A percentile compares a stretch with the other conserved stretches of the same genome.
Evolutionary conservation across 2,797 vertebrate species (phyloP).

Genomic region (Pangasius krempfi): DNA sequence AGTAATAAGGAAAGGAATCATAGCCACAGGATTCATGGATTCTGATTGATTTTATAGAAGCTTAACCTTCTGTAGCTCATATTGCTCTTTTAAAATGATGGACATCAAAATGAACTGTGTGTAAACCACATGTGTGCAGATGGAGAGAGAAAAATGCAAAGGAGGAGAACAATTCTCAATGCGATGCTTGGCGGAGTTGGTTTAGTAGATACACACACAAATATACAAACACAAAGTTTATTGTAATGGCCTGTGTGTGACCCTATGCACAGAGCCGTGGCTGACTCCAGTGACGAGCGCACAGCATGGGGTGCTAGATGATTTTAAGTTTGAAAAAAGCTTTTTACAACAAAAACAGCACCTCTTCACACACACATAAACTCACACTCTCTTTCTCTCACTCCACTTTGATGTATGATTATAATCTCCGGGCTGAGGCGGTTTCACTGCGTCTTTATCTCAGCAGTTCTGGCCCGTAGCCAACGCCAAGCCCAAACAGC

Average conservation of each 20-base stretch:
- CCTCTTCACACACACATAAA: constrained; percentile 9
- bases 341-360: constrained; percentile 29
- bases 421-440: constrained; percentile 48
- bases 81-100: neutral
- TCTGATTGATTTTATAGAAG: constrained; percentile 24
- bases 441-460: constrained; percentile 56
- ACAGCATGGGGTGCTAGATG: constrained; percentile 37
- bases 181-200: neutral
- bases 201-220: neutral
- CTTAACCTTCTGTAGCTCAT: neutral
- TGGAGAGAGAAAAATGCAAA: neutral
- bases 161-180: neutral
- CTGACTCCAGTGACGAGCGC: constrained; percentile 21
- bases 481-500: constrained; percentile 45
- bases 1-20: constrained; percentile 40
- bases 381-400: neutral
- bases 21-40: constrained; percentile 17
- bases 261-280: neutral
- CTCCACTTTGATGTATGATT: constrained; percentile 54
- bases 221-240: constrained; percentile 7
- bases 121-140: neutral
- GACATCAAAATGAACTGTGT: neutral
- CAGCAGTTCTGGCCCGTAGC: constrained; percentile 48
- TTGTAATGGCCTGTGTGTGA: constrained; percentile 7
- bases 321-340: constrained; percentile 29